phyloP scores from a whole-genome alignment of 2,113 vertebrate genomes.

The Hemichromis elongatus region DNA sequence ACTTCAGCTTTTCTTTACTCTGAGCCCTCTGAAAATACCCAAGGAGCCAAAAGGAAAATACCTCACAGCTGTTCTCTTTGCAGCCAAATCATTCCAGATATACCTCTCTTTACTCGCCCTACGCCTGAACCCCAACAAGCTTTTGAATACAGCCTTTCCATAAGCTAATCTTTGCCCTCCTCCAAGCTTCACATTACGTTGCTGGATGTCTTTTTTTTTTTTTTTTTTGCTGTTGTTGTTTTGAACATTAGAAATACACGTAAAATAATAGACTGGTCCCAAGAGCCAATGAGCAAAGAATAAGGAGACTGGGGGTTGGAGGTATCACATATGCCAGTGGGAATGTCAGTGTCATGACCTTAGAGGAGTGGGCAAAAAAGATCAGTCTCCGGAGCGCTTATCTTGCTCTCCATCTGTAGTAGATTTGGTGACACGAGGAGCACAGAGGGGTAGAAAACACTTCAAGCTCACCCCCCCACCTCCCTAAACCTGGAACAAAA shows the following conservation, averaged over 20 bases:
- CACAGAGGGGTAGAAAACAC: constrained; percentile 60
- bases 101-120: constrained; percentile 10
- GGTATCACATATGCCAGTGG: constrained; percentile 64
- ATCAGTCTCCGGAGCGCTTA: constrained; percentile 63
- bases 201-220: not conserved
- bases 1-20: constrained; percentile 51
- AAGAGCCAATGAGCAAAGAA: constrained; percentile 18
- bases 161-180: not conserved
- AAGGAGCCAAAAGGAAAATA: constrained; percentile 69
- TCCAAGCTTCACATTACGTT: not conserved
- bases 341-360: constrained; percentile 77
- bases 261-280: constrained; percentile 3
- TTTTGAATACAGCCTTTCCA: not conserved
- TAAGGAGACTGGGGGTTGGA: constrained; percentile 24
- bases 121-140: not conserved
- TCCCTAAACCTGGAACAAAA: constrained; percentile 37
- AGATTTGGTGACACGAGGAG: constrained; percentile 67
- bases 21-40: constrained; percentile 55
- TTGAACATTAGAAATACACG: constrained; percentile 2
- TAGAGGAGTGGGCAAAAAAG: constrained; percentile 57
- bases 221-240: not conserved
- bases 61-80: constrained; percentile 65
- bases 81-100: constrained; percentile 41
- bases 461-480: constrained; percentile 13
- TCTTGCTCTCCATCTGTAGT: constrained; percentile 72